phyloP scores from a whole-genome alignment of 2,113 vertebrate genomes.

The Myotis brandtii region DNA sequence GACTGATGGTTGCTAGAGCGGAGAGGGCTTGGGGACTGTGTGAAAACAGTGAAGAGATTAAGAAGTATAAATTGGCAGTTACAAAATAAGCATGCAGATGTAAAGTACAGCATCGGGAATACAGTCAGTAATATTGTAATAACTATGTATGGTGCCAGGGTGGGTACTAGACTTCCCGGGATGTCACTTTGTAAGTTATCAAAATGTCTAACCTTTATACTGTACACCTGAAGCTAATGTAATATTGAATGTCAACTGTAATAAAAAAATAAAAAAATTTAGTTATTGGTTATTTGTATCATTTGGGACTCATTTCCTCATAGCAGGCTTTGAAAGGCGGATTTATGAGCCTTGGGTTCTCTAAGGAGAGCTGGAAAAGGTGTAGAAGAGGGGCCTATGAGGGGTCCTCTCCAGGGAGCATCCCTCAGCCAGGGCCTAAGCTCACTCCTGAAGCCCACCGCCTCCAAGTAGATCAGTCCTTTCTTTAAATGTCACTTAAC shows the following conservation, averaged over 20 bases:
- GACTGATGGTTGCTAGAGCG: background rate
- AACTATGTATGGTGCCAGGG: background rate
- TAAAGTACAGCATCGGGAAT: background rate
- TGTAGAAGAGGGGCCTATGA: background rate
- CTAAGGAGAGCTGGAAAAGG: background rate
- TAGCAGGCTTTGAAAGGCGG: background rate
- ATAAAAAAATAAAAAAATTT: background rate
- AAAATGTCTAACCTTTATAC: background rate
- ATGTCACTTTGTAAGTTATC: background rate
- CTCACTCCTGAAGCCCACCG: background rate
- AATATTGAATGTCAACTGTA: background rate
- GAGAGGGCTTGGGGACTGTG: background rate
- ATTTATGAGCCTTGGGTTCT: background rate
- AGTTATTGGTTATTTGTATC: background rate
- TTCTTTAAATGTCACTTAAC: background rate
- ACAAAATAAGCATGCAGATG: background rate
- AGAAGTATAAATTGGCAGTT: background rate
- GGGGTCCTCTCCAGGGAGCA: background rate
- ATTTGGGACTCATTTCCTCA: background rate
- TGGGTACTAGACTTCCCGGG: background rate
- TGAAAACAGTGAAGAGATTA: background rate
- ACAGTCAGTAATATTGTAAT: background rate
- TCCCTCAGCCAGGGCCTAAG: background rate
- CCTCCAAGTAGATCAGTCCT: background rate
- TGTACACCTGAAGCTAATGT: background rate